phyloP scores from a whole-genome alignment of 2,113 vertebrate species.

The Odocoileus virginianus region DNA sequence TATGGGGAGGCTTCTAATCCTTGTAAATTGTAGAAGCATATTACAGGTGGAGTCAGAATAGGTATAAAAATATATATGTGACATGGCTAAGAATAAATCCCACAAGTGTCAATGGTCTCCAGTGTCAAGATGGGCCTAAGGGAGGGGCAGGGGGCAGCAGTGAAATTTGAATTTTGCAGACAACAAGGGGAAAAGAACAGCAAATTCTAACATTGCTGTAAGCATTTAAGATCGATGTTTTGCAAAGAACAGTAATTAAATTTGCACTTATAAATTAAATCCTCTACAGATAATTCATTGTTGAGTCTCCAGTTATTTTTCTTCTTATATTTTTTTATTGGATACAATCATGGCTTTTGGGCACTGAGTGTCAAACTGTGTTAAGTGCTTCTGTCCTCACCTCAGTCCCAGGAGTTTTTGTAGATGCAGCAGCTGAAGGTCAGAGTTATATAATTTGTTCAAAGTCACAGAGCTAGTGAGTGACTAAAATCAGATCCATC shows the following conservation, averaged over 20 bases:
- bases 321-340: constrained; percentile 30
- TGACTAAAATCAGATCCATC: neutral
- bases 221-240: constrained; percentile 41
- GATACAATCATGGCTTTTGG: neutral
- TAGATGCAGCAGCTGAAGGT: neutral
- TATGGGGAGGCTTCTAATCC: constrained; percentile 38
- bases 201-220: constrained; percentile 19
- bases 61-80: constrained; percentile 27
- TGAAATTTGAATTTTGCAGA: neutral
- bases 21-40: constrained; percentile 22
- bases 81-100: constrained; percentile 16
- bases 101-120: neutral
- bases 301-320: constrained; percentile 50
- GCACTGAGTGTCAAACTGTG: neutral
- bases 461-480: neutral
- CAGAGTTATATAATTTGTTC: neutral
- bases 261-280: constrained; percentile 66
- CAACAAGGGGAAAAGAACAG: neutral
- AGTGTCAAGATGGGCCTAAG: neutral
- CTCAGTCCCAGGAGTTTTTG: neutral
- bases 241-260: constrained; percentile 62
- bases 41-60: neutral
- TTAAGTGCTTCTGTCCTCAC: neutral
- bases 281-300: constrained; percentile 46
- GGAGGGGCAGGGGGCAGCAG: neutral